Percentiles rank a stretch among this genome's conserved stretches.
phyloP scores from a whole-genome alignment of 1,140 invertebrate genomes.

The Cherax destructor region DNA sequence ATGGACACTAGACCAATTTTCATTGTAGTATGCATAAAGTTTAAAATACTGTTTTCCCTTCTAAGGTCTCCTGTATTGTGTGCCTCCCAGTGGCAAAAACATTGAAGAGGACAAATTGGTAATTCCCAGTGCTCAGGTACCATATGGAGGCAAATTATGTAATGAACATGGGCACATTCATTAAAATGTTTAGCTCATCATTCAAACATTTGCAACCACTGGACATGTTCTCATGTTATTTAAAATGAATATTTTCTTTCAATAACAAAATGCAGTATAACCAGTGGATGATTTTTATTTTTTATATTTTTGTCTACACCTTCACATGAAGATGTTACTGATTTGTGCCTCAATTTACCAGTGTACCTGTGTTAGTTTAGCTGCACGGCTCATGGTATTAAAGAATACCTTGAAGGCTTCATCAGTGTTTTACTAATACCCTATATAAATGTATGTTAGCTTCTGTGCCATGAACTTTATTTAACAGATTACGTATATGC shows the following conservation, averaged over 20 bases:
- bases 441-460: not conserved
- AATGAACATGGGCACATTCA: conserved; percentile 11
- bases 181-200: conserved; percentile 3
- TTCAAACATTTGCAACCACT: not conserved
- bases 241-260: conserved; percentile 4
- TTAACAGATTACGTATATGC: no score
- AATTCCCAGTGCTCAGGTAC: conserved; percentile 48
- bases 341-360: conserved; percentile 69
- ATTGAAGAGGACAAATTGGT: conserved; percentile 64
- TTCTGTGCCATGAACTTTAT: no score
- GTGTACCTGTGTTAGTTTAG: conserved; percentile 70
- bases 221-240: not conserved
- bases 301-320: not conserved
- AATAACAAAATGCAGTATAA: conserved; percentile 28
- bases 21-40: conserved; percentile 14
- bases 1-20: conserved; percentile 14
- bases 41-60: conserved; percentile 24
- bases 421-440: conserved; percentile 6
- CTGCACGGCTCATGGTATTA: conserved; percentile 68
- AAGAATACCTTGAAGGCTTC: conserved; percentile 59
- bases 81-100: conserved; percentile 59
- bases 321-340: conserved; percentile 60
- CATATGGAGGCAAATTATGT: conserved; percentile 18
- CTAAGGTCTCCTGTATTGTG: conserved; percentile 34
- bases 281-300: conserved; percentile 8